phyloP scores from a whole-genome alignment of 2,888 invertebrate species.

The Ceraclea dissimilis region DNA sequence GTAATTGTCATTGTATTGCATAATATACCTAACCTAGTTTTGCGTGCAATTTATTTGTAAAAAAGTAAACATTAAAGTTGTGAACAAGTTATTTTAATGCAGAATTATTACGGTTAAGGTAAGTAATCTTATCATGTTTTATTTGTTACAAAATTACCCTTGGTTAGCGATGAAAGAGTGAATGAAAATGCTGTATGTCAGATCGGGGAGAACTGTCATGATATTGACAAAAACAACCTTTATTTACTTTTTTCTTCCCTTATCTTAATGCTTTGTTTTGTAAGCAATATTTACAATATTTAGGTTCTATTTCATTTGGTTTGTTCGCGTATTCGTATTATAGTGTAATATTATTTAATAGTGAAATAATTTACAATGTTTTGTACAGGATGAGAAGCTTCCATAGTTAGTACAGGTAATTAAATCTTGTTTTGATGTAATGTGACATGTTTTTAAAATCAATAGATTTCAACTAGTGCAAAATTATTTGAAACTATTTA shows the following conservation, averaged over 20 bases:
- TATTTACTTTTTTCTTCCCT: slow-evolving; percentile 14
- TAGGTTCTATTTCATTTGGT: neutral
- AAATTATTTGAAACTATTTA: too few relatives aligned
- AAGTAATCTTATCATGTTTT: slow-evolving; percentile 7
- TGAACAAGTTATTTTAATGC: slow-evolving; percentile 13
- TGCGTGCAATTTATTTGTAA: slow-evolving; percentile 11
- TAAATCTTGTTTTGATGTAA: too few relatives aligned
- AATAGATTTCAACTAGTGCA: too few relatives aligned
- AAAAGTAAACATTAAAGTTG: slow-evolving; percentile 16
- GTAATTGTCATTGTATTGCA: slow-evolving; percentile 21
- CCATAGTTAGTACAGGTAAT: too few relatives aligned
- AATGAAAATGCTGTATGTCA: neutral
- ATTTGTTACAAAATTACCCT: neutral
- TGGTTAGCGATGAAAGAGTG: neutral
- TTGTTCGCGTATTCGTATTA: too few relatives aligned
- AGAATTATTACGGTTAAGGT: slow-evolving; percentile 15
- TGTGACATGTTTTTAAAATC: too few relatives aligned
- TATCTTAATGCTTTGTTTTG: neutral
- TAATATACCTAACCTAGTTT: slow-evolving; percentile 22
- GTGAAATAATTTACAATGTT: too few relatives aligned
- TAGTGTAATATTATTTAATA: too few relatives aligned
- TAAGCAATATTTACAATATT: neutral
- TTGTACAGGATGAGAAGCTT: too few relatives aligned
- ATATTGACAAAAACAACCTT: slow-evolving; percentile 17
- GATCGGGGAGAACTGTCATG: slow-evolving; percentile 4